phyloP scores from a whole-genome alignment of 2,113 vertebrate genomes.

The Nycticryphes semicollaris region DNA sequence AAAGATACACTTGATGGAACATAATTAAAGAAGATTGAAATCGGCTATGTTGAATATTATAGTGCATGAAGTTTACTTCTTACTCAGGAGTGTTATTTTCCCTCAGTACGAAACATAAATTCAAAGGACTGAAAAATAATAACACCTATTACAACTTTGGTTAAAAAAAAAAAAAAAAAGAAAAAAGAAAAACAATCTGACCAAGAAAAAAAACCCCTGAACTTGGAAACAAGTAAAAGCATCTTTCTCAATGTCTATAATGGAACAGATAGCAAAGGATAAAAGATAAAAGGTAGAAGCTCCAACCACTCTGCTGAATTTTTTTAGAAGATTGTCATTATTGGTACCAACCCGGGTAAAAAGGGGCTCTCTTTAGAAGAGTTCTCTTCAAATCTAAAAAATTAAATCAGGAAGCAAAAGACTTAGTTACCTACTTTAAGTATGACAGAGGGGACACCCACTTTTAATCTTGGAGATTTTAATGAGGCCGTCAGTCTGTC shows the following conservation, averaged over 20 bases:
- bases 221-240: slow-evolving; percentile 31
- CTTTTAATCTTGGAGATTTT: not conserved
- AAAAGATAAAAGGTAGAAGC: slow-evolving; percentile 22
- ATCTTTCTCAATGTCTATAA: not conserved
- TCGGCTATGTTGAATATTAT: not conserved
- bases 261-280: not conserved
- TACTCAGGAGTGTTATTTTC: not conserved
- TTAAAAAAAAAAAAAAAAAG: not conserved
- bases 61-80: slow-evolving; percentile 8
- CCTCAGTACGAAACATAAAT: not conserved
- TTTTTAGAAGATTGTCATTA: slow-evolving; percentile 21
- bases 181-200: not conserved
- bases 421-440: slow-evolving; percentile 16
- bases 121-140: not conserved
- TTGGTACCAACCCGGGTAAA: not conserved
- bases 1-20: not conserved
- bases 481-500: not conserved
- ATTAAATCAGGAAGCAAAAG: not conserved
- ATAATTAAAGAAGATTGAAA: slow-evolving; percentile 17
- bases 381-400: slow-evolving; percentile 43
- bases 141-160: not conserved
- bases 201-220: not conserved
- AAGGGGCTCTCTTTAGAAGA: not conserved
- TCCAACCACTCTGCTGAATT: not conserved
- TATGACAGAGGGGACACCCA: not conserved